These are phyloP conservation scores for Aotus griseimembra DNA, from an alignment of 2,797 vertebrate species.

Conservation along the genomic window DNA sequence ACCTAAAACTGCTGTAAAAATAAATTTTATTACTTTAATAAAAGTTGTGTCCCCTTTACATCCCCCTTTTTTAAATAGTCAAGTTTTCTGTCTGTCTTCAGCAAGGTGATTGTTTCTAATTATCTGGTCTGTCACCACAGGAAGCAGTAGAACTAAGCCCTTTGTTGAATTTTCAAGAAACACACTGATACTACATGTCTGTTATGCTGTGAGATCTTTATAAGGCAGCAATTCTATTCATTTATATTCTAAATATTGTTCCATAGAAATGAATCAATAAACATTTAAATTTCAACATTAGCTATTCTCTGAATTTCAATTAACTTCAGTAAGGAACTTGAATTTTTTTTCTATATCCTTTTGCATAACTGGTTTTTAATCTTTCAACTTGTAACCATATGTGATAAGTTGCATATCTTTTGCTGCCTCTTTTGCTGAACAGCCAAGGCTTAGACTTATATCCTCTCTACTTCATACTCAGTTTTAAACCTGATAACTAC, in stretches of 20 bases:
- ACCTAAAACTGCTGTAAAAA: neutral
- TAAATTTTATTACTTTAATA: neutral
- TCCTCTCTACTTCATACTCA: neutral
- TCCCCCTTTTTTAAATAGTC: neutral
- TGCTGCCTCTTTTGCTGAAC: neutral
- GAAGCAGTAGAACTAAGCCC: neutral
- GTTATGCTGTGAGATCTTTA: neutral
- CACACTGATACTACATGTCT: neutral
- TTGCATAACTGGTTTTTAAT: neutral
- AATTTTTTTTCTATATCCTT: neutral
- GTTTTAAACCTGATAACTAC: neutral
- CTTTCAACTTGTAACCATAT: neutral
- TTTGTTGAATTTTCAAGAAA: neutral
- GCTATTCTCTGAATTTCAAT: neutral
- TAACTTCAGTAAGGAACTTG: neutral
- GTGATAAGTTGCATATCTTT: neutral
- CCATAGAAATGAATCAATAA: neutral
- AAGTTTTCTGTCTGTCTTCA: neutral
- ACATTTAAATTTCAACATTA: neutral
- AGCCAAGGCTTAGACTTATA: neutral
- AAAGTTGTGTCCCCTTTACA: neutral
- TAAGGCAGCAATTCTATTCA: neutral
- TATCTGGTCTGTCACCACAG: neutral
- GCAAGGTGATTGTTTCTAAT: neutral
- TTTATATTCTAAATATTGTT: neutral